These are phyloP conservation scores for Anoplophora glabripennis DNA, from an alignment of 1,140 invertebrate species.

Conservation along the genomic window DNA sequence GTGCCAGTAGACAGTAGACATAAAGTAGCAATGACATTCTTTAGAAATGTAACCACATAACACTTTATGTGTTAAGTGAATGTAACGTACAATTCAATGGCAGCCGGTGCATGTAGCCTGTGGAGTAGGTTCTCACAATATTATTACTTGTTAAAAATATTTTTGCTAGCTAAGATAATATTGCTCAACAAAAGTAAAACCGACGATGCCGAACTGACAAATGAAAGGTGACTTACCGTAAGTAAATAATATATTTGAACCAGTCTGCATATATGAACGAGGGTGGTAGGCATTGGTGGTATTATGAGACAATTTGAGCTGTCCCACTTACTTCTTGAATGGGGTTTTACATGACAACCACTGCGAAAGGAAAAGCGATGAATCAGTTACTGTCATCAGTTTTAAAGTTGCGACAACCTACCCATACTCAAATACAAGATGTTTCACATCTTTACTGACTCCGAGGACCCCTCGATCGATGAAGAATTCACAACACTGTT, in stretches of 20 bases:
- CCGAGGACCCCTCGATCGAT: slow-evolving; percentile 78
- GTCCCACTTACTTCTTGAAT: slow-evolving; percentile 64
- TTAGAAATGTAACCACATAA: too few species aligned
- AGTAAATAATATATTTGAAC: slow-evolving; percentile 79
- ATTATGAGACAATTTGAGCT: slow-evolving; percentile 67
- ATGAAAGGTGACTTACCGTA: slow-evolving; percentile 56
- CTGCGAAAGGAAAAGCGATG: slow-evolving; percentile 34
- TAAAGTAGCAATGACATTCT: too few species aligned
- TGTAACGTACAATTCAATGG: too few species aligned
- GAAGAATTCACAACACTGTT: slow-evolving; percentile 79
- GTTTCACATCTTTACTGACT: slow-evolving; percentile 68
- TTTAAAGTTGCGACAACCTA: slow-evolving; percentile 19
- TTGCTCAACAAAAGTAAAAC: too few species aligned
- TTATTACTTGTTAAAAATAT: too few species aligned
- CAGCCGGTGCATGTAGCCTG: too few species aligned
- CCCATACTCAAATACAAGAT: slow-evolving; percentile 70
- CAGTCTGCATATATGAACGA: slow-evolving; percentile 71
- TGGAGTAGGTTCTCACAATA: too few species aligned
- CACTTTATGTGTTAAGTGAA: too few species aligned
- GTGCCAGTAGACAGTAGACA: too few species aligned
- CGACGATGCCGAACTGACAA: not conserved
- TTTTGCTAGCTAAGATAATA: too few species aligned
- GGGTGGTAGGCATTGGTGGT: slow-evolving; percentile 76
- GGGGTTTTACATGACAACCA: slow-evolving; percentile 62
- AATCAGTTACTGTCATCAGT: not conserved